phyloP scores from a whole-genome alignment of 2,113 vertebrate species.

The Bubo bubo region DNA sequence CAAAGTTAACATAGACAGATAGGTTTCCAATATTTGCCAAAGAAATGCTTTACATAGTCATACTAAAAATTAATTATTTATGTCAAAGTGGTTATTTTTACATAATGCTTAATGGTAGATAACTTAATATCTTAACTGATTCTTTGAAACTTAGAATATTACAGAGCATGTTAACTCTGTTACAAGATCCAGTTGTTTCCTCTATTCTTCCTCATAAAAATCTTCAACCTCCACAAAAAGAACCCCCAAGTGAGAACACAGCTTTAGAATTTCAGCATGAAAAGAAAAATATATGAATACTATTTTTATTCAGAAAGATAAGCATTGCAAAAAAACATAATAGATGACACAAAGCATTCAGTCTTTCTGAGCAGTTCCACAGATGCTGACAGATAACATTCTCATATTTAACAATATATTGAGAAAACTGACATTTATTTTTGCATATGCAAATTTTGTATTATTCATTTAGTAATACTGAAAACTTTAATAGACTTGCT shows the following conservation, averaged over 20 bases:
- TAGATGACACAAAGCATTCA: background rate
- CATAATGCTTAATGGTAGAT: background rate
- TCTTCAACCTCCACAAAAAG: background rate
- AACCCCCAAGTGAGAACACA: background rate
- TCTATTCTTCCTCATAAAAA: background rate
- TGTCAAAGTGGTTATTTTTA: background rate
- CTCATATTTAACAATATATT: background rate
- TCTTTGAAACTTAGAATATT: background rate
- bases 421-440: background rate
- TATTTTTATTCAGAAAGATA: background rate
- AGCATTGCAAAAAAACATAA: background rate
- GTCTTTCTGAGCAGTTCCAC: background rate
- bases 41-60: background rate
- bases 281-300: background rate
- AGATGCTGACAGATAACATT: background rate
- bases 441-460: background rate
- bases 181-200: background rate
- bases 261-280: background rate
- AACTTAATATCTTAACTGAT: background rate
- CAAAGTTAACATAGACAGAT: background rate
- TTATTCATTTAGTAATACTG: background rate
- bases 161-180: background rate
- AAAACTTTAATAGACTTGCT: background rate
- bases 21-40: background rate
- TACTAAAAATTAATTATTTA: background rate